Evolutionary conservation across 23 tunicate genomes (phyloP).

Genomic region (Phallusia fumigata): DNA sequence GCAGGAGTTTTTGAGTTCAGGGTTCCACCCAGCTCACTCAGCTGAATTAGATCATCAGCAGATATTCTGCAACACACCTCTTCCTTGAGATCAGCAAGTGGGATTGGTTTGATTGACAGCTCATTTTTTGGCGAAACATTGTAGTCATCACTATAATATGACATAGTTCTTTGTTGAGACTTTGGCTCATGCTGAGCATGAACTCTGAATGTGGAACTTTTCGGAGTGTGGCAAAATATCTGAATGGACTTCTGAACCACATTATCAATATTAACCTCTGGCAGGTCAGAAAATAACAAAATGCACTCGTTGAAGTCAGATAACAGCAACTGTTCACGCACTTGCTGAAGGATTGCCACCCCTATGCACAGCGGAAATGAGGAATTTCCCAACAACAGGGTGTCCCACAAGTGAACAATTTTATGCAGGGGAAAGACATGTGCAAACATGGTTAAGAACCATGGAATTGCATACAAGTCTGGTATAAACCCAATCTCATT

Average conservation of each 20-base stretch:
- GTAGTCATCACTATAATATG: slow-evolving; percentile 79
- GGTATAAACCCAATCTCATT: slow-evolving; percentile 79
- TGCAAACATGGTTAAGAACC: slow-evolving; percentile 99
- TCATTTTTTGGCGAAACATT: slow-evolving; percentile 65
- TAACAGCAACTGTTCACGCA: slow-evolving; percentile 67
- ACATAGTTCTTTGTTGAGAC: slow-evolving; percentile 28
- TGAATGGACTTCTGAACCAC: slow-evolving; percentile 77
- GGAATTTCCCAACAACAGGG: slow-evolving; percentile 86
- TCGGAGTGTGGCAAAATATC: slow-evolving; percentile 89
- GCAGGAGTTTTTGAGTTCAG: slow-evolving; percentile 81
- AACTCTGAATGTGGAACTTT: slow-evolving; percentile 73
- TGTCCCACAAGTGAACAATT: slow-evolving; percentile 97
- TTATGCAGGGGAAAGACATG: slow-evolving; percentile 95
- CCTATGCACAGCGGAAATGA: slow-evolving; percentile 95
- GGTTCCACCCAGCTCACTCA: slow-evolving; percentile 66
- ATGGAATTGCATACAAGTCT: slow-evolving; percentile 94
- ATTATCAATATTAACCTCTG: slow-evolving; percentile 83
- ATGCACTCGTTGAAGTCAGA: slow-evolving; percentile 94
- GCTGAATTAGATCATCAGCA: slow-evolving; percentile 80
- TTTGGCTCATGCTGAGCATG: slow-evolving; percentile 53
- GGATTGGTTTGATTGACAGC: slow-evolving; percentile 54
- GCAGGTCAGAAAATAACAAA: slow-evolving; percentile 87
- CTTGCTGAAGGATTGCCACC: slow-evolving; percentile 87
- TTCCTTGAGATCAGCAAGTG: slow-evolving; percentile 52
- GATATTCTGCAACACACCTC: slow-evolving; percentile 83